These are phyloP conservation scores for Cyanoderma ruficeps DNA, from an alignment of 2,113 vertebrate species.

Conservation along the genomic window DNA sequence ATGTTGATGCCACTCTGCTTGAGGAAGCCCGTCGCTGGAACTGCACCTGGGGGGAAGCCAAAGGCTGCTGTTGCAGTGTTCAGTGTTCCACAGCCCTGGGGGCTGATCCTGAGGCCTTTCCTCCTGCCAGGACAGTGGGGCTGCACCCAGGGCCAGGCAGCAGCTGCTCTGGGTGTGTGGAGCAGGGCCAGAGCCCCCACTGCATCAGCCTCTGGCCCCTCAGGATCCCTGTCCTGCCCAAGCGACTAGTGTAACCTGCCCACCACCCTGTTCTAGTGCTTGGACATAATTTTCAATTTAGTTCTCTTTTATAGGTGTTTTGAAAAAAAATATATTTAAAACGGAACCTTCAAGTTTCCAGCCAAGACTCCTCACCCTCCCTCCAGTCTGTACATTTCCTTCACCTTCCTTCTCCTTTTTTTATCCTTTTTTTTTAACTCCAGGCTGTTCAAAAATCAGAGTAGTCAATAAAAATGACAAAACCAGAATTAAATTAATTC, in stretches of 20 bases:
- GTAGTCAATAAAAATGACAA: neutral
- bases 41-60: conserved; percentile 75
- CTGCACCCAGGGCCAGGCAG: neutral
- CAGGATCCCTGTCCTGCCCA: neutral
- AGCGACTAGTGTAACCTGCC: neutral
- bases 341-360: neutral
- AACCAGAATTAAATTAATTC: neutral
- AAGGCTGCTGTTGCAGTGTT: neutral
- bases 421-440: neutral
- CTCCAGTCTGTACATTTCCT: neutral
- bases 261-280: neutral
- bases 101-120: neutral
- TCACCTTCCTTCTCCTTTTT: neutral
- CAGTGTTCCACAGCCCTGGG: accelerated
- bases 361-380: neutral
- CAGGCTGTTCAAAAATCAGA: neutral
- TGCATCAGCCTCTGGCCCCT: neutral
- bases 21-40: conserved; percentile 90
- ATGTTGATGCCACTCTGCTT: conserved; percentile 90
- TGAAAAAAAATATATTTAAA: neutral
- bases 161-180: accelerated
- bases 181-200: neutral
- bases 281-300: neutral
- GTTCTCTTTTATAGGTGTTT: neutral
- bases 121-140: neutral